A percentile compares a stretch with the other conserved stretches of the same genome.
phyloP scores from a whole-genome alignment of 2,888 invertebrate species.

The Villa cingulata region DNA sequence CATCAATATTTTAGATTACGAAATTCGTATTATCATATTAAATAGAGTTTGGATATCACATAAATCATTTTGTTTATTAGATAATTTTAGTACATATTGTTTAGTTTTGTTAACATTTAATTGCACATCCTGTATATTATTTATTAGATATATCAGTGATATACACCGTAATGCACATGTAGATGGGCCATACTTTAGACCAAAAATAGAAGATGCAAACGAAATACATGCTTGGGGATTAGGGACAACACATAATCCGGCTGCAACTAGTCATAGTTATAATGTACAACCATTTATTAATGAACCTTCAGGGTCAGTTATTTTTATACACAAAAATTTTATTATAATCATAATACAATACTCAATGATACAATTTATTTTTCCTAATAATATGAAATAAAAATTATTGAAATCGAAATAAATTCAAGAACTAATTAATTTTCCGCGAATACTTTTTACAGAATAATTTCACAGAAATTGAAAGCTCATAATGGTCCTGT shows the following conservation, averaged over 20 bases:
- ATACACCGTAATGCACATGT: slow-evolving; percentile 47
- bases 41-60: not conserved
- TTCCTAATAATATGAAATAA: no score
- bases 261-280: slow-evolving; percentile 30
- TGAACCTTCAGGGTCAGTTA: slow-evolving; percentile 30
- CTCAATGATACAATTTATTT: no score
- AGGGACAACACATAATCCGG: slow-evolving; percentile 33
- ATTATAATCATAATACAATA: no score
- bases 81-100: no score
- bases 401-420: no score
- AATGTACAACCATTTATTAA: slow-evolving; percentile 27
- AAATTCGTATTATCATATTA: no score
- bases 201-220: slow-evolving; percentile 40
- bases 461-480: slow-evolving; percentile 8
- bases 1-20: no score
- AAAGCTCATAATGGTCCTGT: slow-evolving; percentile 23
- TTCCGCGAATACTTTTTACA: no score
- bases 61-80: not conserved
- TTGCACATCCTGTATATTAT: not conserved
- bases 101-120: no score
- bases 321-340: not conserved
- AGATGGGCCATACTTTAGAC: slow-evolving; percentile 37
- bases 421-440: no score
- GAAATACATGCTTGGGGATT: slow-evolving; percentile 52
- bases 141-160: slow-evolving; percentile 42